Evolutionary conservation across 2,888 invertebrate species (phyloP), one percentile per base, ranked within the genome.

Genomic region (Thysanoteuthis rhombus): DNA sequence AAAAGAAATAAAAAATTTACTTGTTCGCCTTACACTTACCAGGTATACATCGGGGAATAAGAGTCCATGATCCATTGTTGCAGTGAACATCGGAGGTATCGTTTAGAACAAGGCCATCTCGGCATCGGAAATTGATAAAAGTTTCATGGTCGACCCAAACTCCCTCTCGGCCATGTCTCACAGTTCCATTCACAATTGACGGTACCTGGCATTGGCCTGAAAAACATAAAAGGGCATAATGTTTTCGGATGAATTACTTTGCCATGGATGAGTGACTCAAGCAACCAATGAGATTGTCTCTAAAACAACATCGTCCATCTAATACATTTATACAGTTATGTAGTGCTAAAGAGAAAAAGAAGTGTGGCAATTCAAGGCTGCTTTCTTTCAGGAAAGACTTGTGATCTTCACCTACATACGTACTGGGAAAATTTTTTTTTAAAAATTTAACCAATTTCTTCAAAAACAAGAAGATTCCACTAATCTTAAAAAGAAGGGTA

Each of bases 41-140:
- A 98, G 96, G 99, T 98, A 95, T 98, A 98, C 99, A 99, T 95
- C 98, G 98, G 0, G 99, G 99, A 95, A 99, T 98, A 94, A 98
- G 98, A 0, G 99, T 98, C 99, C 99, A 99, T 0, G 99, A 98
- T 0, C 99, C 99, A 96, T 99, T 99, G 96, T 98, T 98, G 97
- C 99, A 99, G 93, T 58, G 95, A 94, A 96, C 95, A 6, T 94
- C 94, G 19, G 95, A 94, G 75, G 95, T 95, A 90, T 95, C 95
- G 89, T 95, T 95, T 8, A 96, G 95, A 25, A 96, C 95, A 42
- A 96, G 95, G 19, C 96, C 96, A 47, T 95, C 94, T 38, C 94
- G 95, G 95, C 97, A 97, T 36, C 94, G 94, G 93, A 95, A 96
- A 89, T 95, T 94, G 32, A 97, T 94, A 19, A 94, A 94, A 0